Evolutionary conservation across 2,113 vertebrate species (phyloP), one percentile per base, ranked within the genome.

Genomic region (Oceanites oceanicus): DNA sequence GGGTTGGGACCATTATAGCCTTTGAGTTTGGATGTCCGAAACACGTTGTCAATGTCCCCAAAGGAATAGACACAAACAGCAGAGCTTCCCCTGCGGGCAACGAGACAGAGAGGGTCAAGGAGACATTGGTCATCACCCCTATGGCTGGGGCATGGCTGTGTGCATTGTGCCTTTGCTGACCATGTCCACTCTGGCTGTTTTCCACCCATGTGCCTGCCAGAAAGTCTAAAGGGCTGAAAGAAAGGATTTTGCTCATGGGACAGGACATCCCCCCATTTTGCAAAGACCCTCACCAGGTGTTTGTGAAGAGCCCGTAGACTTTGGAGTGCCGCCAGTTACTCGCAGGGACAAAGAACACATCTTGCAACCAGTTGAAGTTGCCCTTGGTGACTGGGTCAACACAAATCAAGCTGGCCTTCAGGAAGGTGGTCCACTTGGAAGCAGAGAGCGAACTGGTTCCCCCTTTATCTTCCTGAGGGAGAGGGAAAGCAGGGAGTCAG

Each of bases 361-460:
- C 99, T 44, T 99, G 99, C 36, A 99, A 97, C 66, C 97, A 98
- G 94, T 99, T 99, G 95, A 99, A 99, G 96, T 99, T 99, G 45
- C 98, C 97, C 4, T 98, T 99, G 90, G 98, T 98, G 17, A 97
- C n/a, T 0, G 98, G 97, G 40, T 99, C 98, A 0, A 99, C 99
- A 42, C 99, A 99, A n/a, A 99, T 98, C 56, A 99, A 98, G 25
- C 98, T 98, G 49, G 99, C 98, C 91, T 99, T 99, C 65, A 99
- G 98, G 91, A 99, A 99, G 3, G 99, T 99, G 14, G 99, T 99
- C 99, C 99, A 99, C 59, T 98, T 99, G 95, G 99, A 98, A 85
- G 98, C 99, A 1, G 99, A 98, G 36, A 99, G 97, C 0, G 97
- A 98, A 62, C 97, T 97, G 85, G 98, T 99, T 9, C 99, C 99